Evolutionary conservation across 2,113 vertebrate genomes (phyloP), one percentile per base, ranked within the genome.

Genomic region (Ellobius talpinus): DNA sequence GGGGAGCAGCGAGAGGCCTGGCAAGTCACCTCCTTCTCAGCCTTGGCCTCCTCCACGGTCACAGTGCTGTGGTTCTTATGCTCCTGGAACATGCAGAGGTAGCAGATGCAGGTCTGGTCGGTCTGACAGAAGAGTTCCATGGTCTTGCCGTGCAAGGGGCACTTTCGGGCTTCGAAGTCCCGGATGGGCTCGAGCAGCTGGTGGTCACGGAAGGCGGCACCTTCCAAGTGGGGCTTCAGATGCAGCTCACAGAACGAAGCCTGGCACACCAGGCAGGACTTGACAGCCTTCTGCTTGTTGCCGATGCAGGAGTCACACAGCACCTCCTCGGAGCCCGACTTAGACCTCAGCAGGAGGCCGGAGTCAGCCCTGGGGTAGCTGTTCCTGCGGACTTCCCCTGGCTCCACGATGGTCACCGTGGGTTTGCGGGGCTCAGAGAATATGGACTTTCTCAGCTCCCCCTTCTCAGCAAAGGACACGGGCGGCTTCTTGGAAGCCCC

Each of bases 181-280:
- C 97, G 97, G 96, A 99, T 99, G 87, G 99, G 99, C 90, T 99
- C 99, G 36, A 99, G 99, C 87, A 99, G 98, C 96, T 99, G 99
- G 98, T 99, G 99, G 98, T 99, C 99, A 78, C 99, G 99, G 98
- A 99, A 99, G 14, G 99, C 99, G 0, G 99, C 99, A 52, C 99
- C 99, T 96, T 99, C 99, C 89, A 99, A 99, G 87, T 99, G 99
- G 81, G 99, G 98, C 97, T 99, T 99, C 55, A 99, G 97, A 97
- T 99, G 99, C 89, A 98, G 98, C 95, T 99, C 99, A 0, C 99
- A 99, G 98, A 99, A 99, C 87, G 99, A 99, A 14, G 99, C 99
- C 98, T 99, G 99, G 97, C 99, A 99, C 89, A 99, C 99, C 97
- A 99, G 97, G 96, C 99, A 99, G 73, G 99, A 99, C 98, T 99